Evolutionary conservation across 2,888 invertebrate species (phyloP).

Genomic region (Stomorhina lunata): DNA sequence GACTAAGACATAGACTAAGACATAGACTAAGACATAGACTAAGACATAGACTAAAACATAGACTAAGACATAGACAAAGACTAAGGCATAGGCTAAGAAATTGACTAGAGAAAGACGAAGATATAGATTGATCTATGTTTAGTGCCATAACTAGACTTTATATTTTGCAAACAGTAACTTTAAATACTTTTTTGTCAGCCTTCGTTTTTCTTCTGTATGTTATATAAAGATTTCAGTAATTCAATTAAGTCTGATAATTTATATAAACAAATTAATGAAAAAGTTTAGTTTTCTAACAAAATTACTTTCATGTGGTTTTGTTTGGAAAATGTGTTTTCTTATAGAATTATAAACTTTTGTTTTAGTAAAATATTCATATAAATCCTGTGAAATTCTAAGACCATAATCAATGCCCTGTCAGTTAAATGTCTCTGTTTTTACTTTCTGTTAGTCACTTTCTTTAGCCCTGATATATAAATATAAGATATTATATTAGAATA

Average conservation of each 20-base stretch:
- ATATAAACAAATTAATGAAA: constrained; percentile 3
- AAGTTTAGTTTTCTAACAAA: not conserved
- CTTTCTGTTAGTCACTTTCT: not conserved
- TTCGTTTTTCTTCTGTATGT: not conserved
- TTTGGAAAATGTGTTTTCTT: not conserved
- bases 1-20: too few relatives aligned
- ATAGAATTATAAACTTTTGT: not conserved
- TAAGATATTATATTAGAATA: constrained; percentile 2
- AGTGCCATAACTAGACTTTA: too few relatives aligned
- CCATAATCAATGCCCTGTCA: constrained; percentile 35
- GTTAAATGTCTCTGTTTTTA: constrained; percentile 22
- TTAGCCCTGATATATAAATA: not conserved
- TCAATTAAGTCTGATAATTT: constrained; percentile 27
- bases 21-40: too few relatives aligned
- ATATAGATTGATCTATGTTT: not conserved
- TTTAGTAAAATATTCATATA: not conserved
- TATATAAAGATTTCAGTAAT: constrained; percentile 3
- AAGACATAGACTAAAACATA: too few relatives aligned
- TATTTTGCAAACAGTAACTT: too few relatives aligned
- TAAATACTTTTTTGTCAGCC: too few relatives aligned
- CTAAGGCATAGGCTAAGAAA: too few relatives aligned
- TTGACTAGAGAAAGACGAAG: too few relatives aligned
- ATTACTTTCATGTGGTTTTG: not conserved
- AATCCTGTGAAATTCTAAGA: not conserved
- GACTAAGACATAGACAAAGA: too few relatives aligned